Conservation (phyloP, 37 sponge, comb jelly and placozoan species). For the Spongia lamella region DNA sequence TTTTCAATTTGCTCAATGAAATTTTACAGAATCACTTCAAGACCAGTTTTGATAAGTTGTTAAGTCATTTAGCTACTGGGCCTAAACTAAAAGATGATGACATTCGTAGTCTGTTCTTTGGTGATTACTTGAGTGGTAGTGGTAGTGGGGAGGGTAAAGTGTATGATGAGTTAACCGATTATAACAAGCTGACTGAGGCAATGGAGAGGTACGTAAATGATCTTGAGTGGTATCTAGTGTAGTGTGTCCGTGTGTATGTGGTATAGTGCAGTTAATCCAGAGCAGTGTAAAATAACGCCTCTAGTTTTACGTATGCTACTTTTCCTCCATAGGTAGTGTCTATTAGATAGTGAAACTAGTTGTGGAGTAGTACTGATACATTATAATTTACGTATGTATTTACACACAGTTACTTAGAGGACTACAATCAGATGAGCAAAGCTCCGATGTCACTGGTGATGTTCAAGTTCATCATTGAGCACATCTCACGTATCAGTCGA, state of each 20-base stretch:
- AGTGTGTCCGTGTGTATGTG: background rate
- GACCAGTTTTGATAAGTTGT: slow-evolving; percentile 78
- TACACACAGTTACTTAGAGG: slow-evolving; percentile 78
- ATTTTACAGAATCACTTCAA: slow-evolving; percentile 80
- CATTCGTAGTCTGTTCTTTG: slow-evolving; percentile 90
- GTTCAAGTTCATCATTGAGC: slow-evolving; percentile 97
- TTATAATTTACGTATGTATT: background rate
- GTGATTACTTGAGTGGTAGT: slow-evolving; percentile 84
- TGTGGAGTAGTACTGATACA: background rate
- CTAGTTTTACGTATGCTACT: background rate
- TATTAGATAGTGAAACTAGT: slow-evolving; percentile 6
- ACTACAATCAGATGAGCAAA: slow-evolving; percentile 98
- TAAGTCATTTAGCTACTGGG: slow-evolving; percentile 58
- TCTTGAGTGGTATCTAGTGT: background rate
- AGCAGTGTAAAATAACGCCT: background rate
- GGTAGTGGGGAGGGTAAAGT: slow-evolving; percentile 59
- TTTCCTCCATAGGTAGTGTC: background rate
- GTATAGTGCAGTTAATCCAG: background rate
- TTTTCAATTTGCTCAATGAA: slow-evolving; percentile 93
- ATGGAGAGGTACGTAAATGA: slow-evolving; percentile 69
- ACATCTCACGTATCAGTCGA: slow-evolving; percentile 90
- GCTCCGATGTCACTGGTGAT: slow-evolving; percentile 96
- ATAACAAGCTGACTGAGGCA: slow-evolving; percentile 64
- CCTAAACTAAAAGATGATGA: slow-evolving; percentile 68
- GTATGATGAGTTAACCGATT: slow-evolving; percentile 90